phyloP scores from a whole-genome alignment of 2,888 invertebrate genomes.

The Drosophila leonis region DNA sequence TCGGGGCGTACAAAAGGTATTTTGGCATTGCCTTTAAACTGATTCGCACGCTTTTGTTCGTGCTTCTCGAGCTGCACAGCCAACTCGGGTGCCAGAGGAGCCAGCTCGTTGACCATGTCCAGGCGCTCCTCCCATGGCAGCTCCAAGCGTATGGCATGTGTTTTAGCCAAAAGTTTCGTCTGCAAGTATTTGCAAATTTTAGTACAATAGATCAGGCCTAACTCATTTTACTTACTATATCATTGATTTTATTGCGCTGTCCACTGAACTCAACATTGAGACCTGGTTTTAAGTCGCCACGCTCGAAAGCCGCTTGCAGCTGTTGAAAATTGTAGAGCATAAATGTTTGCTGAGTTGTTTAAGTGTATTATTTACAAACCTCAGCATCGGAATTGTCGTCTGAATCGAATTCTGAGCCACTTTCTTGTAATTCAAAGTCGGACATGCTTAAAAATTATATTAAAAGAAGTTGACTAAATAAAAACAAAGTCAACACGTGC shows the following conservation, averaged over 20 bases:
- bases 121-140: slow-evolving; percentile 95
- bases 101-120: slow-evolving; percentile 91
- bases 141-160: slow-evolving; percentile 89
- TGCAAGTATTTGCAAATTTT: slow-evolving; percentile 34
- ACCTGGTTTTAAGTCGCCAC: slow-evolving; percentile 94
- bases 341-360: not conserved
- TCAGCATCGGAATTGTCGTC: slow-evolving; percentile 84
- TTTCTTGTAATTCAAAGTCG: slow-evolving; percentile 72
- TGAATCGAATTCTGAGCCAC: slow-evolving; percentile 80
- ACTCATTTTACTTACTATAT: slow-evolving; percentile 88
- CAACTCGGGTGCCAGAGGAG: slow-evolving; percentile 94
- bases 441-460: slow-evolving; percentile 57
- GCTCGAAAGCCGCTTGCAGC: slow-evolving; percentile 95
- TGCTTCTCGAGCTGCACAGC: slow-evolving; percentile 92
- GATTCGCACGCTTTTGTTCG: slow-evolving; percentile 89
- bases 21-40: slow-evolving; percentile 90
- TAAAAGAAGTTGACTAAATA: slow-evolving; percentile 29
- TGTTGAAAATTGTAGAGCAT: slow-evolving; percentile 83
- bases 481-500: slow-evolving; percentile 75
- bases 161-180: slow-evolving; percentile 88
- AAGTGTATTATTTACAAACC: slow-evolving; percentile 61
- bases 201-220: not conserved
- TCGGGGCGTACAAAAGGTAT: slow-evolving; percentile 88
- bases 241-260: slow-evolving; percentile 89
- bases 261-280: slow-evolving; percentile 90